Conservation (phyloP, 2,888 invertebrate genomes). For the Drosophila koepferae region DNA sequence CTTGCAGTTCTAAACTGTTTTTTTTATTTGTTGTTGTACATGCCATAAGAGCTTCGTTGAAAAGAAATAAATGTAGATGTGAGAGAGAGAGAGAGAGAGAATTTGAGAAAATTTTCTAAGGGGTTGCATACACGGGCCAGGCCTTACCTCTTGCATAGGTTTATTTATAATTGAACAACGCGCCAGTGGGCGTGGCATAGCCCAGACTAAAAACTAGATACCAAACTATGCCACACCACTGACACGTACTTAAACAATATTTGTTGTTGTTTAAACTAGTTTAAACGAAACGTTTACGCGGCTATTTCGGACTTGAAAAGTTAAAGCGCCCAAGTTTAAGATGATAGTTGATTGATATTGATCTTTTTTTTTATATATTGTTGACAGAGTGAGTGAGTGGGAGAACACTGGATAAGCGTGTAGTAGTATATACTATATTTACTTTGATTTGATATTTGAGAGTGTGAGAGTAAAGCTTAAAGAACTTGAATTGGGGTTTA, state of each 20-base stretch:
- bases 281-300: constrained; percentile 84
- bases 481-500: constrained; percentile 32
- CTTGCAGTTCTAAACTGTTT: constrained; percentile 37
- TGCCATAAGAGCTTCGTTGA: constrained; percentile 51
- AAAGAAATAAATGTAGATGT: constrained; percentile 11
- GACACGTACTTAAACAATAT: constrained; percentile 30
- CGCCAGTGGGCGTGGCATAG: constrained; percentile 62
- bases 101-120: constrained; percentile 35
- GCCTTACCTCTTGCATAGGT: constrained; percentile 64
- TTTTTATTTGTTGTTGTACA: constrained; percentile 12
- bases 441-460: constrained; percentile 2
- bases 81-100: constrained; percentile 13
- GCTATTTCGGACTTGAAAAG: constrained; percentile 84
- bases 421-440: constrained; percentile 20
- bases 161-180: constrained; percentile 27
- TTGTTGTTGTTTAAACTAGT: constrained; percentile 25
- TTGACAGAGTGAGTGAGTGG: constrained; percentile 75
- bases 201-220: constrained; percentile 19
- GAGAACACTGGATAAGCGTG: constrained; percentile 84
- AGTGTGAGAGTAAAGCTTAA: constrained; percentile 50
- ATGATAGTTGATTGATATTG: constrained; percentile 36
- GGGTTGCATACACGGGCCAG: constrained; percentile 63
- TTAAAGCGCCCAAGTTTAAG: constrained; percentile 82
- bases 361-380: constrained; percentile 23
- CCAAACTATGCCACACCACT: constrained; percentile 43